Evolutionary conservation across 1,140 invertebrate species (phyloP).

Genomic region (Macrostomum lignano): DNA sequence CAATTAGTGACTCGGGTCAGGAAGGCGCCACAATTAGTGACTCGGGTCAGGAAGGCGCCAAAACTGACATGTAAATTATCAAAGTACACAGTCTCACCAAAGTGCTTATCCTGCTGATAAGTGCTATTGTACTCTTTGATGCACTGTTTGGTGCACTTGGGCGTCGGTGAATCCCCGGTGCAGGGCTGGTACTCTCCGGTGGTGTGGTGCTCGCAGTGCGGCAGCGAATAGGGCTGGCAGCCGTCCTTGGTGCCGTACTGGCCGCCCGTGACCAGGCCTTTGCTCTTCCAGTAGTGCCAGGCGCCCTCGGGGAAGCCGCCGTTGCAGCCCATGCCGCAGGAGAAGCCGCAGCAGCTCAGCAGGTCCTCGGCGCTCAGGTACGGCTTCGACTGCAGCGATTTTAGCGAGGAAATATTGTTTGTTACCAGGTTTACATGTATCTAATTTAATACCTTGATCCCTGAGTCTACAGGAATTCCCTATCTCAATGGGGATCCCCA

Average conservation of each 20-base stretch:
- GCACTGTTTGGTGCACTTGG: constrained; percentile 44
- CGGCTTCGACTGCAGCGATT: too few species aligned
- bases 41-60: too few species aligned
- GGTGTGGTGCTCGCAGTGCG: constrained; percentile 57
- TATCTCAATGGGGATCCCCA: constrained; percentile 1
- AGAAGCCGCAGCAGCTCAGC: background rate
- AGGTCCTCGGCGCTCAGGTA: background rate
- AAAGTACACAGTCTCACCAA: too few species aligned
- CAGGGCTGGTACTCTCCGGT: constrained; percentile 37
- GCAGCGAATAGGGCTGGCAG: constrained; percentile 52
- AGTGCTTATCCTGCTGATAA: constrained; percentile 48
- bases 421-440: too few species aligned
- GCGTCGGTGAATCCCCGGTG: constrained; percentile 37
- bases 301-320: constrained; percentile 48
- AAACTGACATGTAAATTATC: constrained; percentile 1
- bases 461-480: too few species aligned
- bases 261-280: constrained; percentile 45
- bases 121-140: constrained; percentile 37
- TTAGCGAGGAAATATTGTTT: too few species aligned
- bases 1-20: too few species aligned
- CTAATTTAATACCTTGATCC: too few species aligned
- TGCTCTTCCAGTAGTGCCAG: constrained; percentile 42
- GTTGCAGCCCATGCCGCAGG: constrained; percentile 19
- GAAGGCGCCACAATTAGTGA: too few species aligned
- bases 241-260: constrained; percentile 42